These are phyloP conservation scores for Actenoides lindsayi DNA, from an alignment of 2,113 vertebrate genomes.

Conservation along the genomic window DNA sequence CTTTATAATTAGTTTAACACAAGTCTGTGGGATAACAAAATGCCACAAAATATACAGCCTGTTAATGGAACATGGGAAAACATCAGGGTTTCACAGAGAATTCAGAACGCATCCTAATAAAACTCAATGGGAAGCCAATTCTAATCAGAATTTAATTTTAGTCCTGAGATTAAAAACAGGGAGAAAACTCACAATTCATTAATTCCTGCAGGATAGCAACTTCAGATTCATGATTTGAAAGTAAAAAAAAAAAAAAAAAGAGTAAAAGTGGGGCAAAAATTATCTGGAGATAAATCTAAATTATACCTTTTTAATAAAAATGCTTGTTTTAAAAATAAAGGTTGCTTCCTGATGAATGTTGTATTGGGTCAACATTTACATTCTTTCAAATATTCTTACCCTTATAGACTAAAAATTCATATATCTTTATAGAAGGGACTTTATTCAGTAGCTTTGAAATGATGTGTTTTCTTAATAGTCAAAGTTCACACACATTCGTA, in stretches of 20 bases:
- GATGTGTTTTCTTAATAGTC: neutral
- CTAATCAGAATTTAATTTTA: conserved; percentile 45
- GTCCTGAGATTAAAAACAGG: conserved; percentile 31
- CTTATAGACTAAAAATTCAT: neutral
- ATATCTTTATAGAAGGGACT: neutral
- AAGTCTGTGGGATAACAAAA: neutral
- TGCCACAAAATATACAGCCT: neutral
- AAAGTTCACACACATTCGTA: neutral
- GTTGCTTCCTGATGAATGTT: neutral
- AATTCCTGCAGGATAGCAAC: conserved; percentile 21
- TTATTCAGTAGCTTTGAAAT: neutral
- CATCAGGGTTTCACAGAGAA: conserved; percentile 27
- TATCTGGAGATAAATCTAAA: neutral
- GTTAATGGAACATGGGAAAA: neutral
- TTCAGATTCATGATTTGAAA: neutral
- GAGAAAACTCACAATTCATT: conserved; percentile 31
- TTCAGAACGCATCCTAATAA: conserved; percentile 22
- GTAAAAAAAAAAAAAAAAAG: neutral
- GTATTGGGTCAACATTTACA: neutral
- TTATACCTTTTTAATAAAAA: neutral
- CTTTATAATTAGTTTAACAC: conserved; percentile 31
- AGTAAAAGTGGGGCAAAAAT: neutral
- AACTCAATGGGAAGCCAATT: conserved; percentile 45
- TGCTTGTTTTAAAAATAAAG: neutral
- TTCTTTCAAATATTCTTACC: neutral